Evolutionary conservation across 2,888 invertebrate species (phyloP), one percentile per base, ranked within the genome.

Genomic region (Macroteleia sp.): DNA sequence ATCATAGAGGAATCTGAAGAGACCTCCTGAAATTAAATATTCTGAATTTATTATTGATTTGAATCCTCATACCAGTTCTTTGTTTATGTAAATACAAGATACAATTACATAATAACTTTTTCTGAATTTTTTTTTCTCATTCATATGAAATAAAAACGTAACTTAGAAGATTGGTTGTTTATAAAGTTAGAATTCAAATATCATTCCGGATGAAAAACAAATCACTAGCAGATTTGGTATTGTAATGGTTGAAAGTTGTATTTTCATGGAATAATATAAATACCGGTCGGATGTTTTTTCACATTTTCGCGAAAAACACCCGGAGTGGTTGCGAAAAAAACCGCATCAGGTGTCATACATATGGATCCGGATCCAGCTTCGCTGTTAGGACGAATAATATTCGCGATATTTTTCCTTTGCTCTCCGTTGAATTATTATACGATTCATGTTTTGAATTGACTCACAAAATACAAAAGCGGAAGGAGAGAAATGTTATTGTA

Each of bases 381-480:
- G 83, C 80, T 82, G 82, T 83, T 84, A 82, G 85, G 83, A 86
- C 88, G 88, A 87, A 88, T 89, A 88, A 88, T 89, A 89, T 89
- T 82, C 78, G 79, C 79, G 83, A 86, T 90, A 87, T 89, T 90
- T 84, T 89, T 90, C 87, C 87, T 90, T 88, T 86, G 85, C 85
- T 85, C 82, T 84, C 81, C 82, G 85, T 85, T 89, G 90, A 91
- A 91, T 91, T 91, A 91, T 90, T 90, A 88, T 90, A 90, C 89
- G 89, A 90, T 90, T 91, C 90, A 91, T 91, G 91, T 91, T 90
- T 90, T 87, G 87, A 86, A 91, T 91, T 91, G 91, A 91, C 91
- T 91, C 86, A 91, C 91, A 91, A 91, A 91, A 88, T 86, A 90
- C 87, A 89, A 90, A 90, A 89, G 87, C 89, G 88, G 87, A 89